Evolutionary conservation across 2,113 vertebrate species (phyloP).

Genomic region (Microtus ochrogaster): DNA sequence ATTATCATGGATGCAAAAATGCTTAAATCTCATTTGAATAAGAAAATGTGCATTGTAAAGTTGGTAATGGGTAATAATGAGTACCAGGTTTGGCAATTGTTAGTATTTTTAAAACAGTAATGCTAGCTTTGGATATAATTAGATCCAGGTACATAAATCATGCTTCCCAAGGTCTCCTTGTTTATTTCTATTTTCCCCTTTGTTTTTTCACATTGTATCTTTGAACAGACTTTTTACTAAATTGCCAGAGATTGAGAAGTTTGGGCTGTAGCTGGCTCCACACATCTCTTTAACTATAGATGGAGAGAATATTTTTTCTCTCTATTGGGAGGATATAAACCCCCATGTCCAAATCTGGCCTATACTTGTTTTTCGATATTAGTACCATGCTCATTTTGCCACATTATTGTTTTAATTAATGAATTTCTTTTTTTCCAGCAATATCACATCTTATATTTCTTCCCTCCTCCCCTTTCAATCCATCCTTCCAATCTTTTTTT

Average conservation of each 20-base stretch:
- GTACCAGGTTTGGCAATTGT: not conserved
- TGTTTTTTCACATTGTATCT: not conserved
- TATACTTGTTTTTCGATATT: not conserved
- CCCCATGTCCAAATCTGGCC: not conserved
- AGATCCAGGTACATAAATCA: not conserved
- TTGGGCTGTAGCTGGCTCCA: not conserved
- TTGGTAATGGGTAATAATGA: rapidly evolving
- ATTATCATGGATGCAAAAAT: not conserved
- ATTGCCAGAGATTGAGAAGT: not conserved
- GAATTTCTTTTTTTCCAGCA: not conserved
- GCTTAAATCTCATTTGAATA: not conserved
- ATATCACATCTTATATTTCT: not conserved
- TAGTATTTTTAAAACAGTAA: not conserved
- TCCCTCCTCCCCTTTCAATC: not conserved
- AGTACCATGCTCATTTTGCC: not conserved
- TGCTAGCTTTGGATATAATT: not conserved
- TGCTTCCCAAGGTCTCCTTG: not conserved
- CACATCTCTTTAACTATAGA: not conserved
- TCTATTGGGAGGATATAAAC: not conserved
- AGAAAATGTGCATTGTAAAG: not conserved
- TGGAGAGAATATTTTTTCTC: not conserved
- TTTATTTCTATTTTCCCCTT: not conserved
- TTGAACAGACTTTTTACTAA: not conserved
- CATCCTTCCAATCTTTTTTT: not conserved
- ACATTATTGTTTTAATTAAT: not conserved